Base-by-base conservation (phyloP, 1,140 invertebrate species). In the Phortica variegata region DNA sequence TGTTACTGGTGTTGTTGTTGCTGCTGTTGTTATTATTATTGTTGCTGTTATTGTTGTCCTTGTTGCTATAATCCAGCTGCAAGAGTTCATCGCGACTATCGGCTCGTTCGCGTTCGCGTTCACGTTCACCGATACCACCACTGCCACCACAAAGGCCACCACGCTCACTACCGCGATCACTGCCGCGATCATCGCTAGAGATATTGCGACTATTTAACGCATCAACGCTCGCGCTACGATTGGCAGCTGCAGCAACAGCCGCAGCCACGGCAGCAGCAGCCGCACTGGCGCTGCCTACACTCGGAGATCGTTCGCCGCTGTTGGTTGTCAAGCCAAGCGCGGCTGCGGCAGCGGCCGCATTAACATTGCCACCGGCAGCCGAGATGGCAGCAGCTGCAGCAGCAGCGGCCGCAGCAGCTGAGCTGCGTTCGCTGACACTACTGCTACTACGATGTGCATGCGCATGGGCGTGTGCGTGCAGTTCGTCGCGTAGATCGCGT, bases 11-110 rank as follows among this genome's bases (percentile, higher is more conserved):
- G 39, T 51, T 65, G 50, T 66, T 65, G 58, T 44, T 60, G 47
- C 46, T 56, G 37, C 49, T 54, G 52, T 48, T 61, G 46, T 45
- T 63, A 38, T 39, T 63, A 37, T 36, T 63, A 50, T 54, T 65
- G 8, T 41, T 61, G 39, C 48, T 65, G 44, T 60, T 65, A 38
- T 62, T 66, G 49, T 73, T 73, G 50, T 73, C 70, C 69, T 73
- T 73, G 55, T 65, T 75, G 54, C 65, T 75, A 47, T 74, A 75
- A 44, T 75, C 72, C 58, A 75, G 45, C 43, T 75, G 72, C 51
- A 70, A 49, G 47, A 75, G 39, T 54, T 75, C 72, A 58, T 75
- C 72, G 39, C 71, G 71, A 60, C 72, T 74, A 42, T 75, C 72
- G 16, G 72, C 69, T 10, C 71, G 59, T 45, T 73, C 65, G 9